A percentile compares a stretch with the other conserved stretches of the same genome.
Conservation (phyloP, 2,797 vertebrate genomes). For the Lerista edwardsae region DNA sequence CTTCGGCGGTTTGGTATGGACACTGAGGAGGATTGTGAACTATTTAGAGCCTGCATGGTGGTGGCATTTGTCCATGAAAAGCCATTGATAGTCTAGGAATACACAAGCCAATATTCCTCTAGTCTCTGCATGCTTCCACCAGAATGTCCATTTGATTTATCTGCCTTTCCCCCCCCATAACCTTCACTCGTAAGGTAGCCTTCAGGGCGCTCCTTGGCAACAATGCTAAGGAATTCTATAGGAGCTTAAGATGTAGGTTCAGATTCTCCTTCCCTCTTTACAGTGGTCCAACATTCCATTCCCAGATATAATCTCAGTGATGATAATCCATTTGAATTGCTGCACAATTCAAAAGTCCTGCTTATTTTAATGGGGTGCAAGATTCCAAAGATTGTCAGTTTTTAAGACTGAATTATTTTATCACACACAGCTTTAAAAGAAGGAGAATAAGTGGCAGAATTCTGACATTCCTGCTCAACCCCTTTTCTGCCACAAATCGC, state of each 20-base stretch:
- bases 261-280: background rate
- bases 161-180: background rate
- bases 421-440: background rate
- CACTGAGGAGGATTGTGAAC: background rate
- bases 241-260: background rate
- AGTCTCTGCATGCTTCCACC: conserved; percentile 16
- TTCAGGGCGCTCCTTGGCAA: background rate
- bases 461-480: background rate
- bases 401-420: background rate
- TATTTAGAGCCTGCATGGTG: background rate
- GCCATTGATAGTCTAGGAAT: conserved; percentile 8
- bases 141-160: background rate
- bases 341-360: background rate
- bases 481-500: background rate
- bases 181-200: background rate
- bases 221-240: background rate
- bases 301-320: background rate
- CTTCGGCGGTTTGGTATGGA: background rate
- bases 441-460: background rate
- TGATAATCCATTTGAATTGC: background rate
- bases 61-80: background rate
- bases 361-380: background rate
- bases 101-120: conserved; percentile 23
- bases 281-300: background rate
- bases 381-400: background rate